Percentiles rank a stretch among this genome's conserved stretches.
Evolutionary conservation across 2,797 vertebrate genomes (phyloP).

Genomic region (Helostoma temminkii): DNA sequence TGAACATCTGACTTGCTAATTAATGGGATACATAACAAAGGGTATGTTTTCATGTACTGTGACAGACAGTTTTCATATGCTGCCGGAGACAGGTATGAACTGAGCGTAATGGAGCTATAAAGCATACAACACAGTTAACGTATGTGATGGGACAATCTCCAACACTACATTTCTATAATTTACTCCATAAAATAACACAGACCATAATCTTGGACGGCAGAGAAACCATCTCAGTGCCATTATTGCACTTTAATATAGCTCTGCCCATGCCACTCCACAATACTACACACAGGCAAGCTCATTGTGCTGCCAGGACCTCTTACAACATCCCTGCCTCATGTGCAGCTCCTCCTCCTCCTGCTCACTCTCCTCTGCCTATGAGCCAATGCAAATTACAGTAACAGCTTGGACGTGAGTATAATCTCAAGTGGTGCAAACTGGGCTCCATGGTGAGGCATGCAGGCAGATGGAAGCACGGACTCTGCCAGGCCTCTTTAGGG

Average conservation of each 20-base stretch:
- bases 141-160: conserved; percentile 41
- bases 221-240: conserved; percentile 62
- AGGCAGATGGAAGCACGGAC: conserved; percentile 76
- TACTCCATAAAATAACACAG: conserved; percentile 37
- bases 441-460: conserved; percentile 73
- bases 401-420: conserved; percentile 83
- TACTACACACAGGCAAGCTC: conserved; percentile 62
- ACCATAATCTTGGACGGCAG: conserved; percentile 60
- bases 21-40: conserved; percentile 17
- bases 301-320: conserved; percentile 80
- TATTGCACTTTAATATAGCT: conserved; percentile 72
- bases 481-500: conserved; percentile 79
- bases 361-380: conserved; percentile 71
- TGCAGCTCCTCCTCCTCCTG: conserved; percentile 75
- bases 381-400: conserved; percentile 86
- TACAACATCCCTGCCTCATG: conserved; percentile 78
- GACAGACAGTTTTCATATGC: conserved; percentile 29
- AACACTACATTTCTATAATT: conserved; percentile 52
- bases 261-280: conserved; percentile 66
- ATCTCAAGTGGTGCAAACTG: conserved; percentile 81
- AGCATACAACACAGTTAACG: conserved; percentile 1
- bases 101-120: conserved; percentile 31
- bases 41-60: conserved; percentile 17
- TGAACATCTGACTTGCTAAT: conserved; percentile 35
- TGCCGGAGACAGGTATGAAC: conserved; percentile 7